Evolutionary conservation across 2,113 vertebrate species (phyloP).

Genomic region (Chunga burmeisteri): DNA sequence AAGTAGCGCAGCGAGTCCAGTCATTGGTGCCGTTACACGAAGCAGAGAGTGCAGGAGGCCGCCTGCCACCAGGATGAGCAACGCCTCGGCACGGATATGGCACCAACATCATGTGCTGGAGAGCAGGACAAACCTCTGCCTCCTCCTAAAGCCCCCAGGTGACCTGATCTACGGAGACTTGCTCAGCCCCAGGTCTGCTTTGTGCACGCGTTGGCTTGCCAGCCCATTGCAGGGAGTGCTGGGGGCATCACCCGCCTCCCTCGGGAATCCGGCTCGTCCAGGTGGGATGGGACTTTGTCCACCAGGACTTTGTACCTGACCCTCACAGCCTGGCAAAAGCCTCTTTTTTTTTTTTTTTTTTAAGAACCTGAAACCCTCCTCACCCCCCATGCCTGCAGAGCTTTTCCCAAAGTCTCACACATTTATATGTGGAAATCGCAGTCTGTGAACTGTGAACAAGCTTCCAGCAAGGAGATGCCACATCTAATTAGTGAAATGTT

Average conservation of each 20-base stretch:
- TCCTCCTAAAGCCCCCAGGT: neutral
- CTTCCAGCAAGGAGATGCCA: neutral
- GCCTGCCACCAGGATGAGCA: neutral
- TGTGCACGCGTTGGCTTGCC: neutral
- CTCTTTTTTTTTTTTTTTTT: neutral
- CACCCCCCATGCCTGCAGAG: neutral
- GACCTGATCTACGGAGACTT: neutral
- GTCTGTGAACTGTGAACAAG: neutral
- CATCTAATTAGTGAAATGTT: neutral
- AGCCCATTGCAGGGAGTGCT: neutral
- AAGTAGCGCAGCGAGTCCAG: accelerated
- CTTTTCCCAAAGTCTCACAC: neutral
- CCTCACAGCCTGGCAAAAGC: neutral
- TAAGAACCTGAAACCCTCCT: neutral
- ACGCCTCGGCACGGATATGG: accelerated
- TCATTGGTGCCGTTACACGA: accelerated
- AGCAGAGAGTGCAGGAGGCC: neutral
- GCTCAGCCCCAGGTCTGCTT: neutral
- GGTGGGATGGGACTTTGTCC: neutral
- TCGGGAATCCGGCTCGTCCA: neutral
- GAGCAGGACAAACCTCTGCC: neutral
- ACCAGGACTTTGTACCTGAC: neutral
- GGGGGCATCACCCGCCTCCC: neutral
- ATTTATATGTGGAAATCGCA: neutral
- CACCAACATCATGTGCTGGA: neutral